Conservation (phyloP, 2,888 invertebrate genomes). For the Oscheius sp. region DNA sequence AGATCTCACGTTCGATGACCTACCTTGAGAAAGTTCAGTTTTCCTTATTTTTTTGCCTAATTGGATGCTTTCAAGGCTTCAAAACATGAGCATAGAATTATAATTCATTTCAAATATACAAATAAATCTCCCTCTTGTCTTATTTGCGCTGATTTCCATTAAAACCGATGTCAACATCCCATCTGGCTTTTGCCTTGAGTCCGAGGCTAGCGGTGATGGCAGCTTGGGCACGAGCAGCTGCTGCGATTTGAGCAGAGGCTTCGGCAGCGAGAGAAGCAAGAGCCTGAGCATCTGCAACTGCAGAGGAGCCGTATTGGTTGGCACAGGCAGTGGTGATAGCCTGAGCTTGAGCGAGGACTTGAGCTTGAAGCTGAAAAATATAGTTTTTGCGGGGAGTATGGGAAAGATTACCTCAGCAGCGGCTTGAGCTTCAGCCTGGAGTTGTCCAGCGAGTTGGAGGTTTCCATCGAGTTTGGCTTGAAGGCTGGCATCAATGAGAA, state of each 20-base stretch:
- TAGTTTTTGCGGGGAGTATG: neutral
- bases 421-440: slow-evolving; percentile 7
- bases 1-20: too few species aligned
- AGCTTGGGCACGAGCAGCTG: slow-evolving; percentile 1
- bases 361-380: slow-evolving; percentile 11
- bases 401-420: neutral
- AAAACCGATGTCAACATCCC: neutral
- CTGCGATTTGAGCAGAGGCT: slow-evolving; percentile 4
- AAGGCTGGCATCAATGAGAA: neutral
- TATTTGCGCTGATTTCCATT: too few species aligned
- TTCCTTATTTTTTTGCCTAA: too few species aligned
- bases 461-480: slow-evolving; percentile 15
- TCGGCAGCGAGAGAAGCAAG: neutral
- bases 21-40: too few species aligned
- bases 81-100: too few species aligned
- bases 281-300: slow-evolving; percentile 11
- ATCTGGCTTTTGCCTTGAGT: neutral
- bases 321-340: neutral
- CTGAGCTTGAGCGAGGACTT: slow-evolving; percentile 1
- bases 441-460: neutral
- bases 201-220: neutral
- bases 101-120: too few species aligned
- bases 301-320: neutral
- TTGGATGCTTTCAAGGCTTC: too few species aligned
- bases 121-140: too few species aligned